These are phyloP conservation scores for Spicauda simplicius DNA, from an alignment of 2,888 invertebrate genomes.

Conservation along the genomic window DNA sequence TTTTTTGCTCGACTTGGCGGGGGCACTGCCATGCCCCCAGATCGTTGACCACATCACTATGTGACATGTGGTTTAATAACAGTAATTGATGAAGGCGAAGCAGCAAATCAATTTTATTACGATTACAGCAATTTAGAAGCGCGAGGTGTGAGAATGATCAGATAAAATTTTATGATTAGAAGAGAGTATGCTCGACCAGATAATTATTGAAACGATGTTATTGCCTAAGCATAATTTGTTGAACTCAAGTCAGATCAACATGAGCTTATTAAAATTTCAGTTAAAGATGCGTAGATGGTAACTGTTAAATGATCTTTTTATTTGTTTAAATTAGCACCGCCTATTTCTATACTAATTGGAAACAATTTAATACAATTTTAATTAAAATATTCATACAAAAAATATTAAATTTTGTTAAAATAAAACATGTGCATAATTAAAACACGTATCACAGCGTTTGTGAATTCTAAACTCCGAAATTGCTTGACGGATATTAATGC, in stretches of 20 bases:
- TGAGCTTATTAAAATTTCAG: too few relatives aligned
- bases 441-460: too few relatives aligned
- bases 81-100: conserved; percentile 34
- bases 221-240: conserved; percentile 6
- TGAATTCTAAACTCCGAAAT: too few relatives aligned
- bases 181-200: conserved; percentile 4
- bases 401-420: too few relatives aligned
- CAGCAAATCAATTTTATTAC: conserved; percentile 36
- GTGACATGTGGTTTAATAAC: conserved; percentile 6
- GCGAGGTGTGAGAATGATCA: conserved; percentile 31
- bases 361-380: neutral
- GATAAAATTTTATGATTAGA: conserved; percentile 34
- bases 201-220: conserved; percentile 26
- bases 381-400: too few relatives aligned
- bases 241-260: neutral
- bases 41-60: neutral
- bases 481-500: too few relatives aligned
- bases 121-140: conserved; percentile 33
- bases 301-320: too few relatives aligned
- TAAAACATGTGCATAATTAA: too few relatives aligned
- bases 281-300: too few relatives aligned
- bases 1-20: too few relatives aligned
- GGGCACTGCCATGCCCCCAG: too few relatives aligned
- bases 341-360: neutral
- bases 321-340: too few relatives aligned